Evolutionary conservation across 2,888 invertebrate species (phyloP).

Genomic region (Drosophila demipolita): DNA sequence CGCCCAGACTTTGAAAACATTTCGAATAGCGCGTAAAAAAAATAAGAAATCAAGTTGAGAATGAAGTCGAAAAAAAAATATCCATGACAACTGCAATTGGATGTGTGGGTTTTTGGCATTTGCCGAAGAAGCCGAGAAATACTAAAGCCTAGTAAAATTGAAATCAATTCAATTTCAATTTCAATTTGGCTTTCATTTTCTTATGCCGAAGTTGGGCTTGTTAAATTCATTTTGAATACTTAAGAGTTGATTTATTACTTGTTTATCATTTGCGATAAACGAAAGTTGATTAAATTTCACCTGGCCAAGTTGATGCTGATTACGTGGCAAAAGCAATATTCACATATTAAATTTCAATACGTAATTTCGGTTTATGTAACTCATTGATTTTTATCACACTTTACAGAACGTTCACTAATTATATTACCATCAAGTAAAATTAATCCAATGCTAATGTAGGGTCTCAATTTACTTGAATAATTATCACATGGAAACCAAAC

Average conservation of each 20-base stretch:
- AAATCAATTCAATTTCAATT: constrained; percentile 15
- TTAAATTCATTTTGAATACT: constrained; percentile 27
- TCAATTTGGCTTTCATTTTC: constrained; percentile 20
- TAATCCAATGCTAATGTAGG: not conserved
- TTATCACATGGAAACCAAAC: constrained; percentile 3
- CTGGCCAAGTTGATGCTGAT: not conserved
- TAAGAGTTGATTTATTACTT: constrained; percentile 29
- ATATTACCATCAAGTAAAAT: not conserved
- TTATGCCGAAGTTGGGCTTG: constrained; percentile 15
- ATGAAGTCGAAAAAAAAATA: constrained; percentile 1
- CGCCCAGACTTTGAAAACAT: constrained; percentile 28
- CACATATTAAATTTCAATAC: not conserved
- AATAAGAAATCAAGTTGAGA: not conserved
- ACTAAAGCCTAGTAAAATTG: constrained; percentile 17
- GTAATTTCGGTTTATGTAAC: not conserved
- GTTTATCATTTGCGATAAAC: not conserved
- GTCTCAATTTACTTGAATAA: not conserved
- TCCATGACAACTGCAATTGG: constrained; percentile 33
- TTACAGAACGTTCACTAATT: not conserved
- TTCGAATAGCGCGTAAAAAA: constrained; percentile 4
- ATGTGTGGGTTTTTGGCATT: not conserved
- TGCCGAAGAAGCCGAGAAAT: constrained; percentile 5
- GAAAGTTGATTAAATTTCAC: constrained; percentile 3
- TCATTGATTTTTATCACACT: not conserved
- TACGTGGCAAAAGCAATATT: not conserved